A percentile compares a stretch with the other conserved stretches of the same genome.
Conservation (phyloP, 2,113 vertebrate species). For the Pelvicachromis taeniatus region DNA sequence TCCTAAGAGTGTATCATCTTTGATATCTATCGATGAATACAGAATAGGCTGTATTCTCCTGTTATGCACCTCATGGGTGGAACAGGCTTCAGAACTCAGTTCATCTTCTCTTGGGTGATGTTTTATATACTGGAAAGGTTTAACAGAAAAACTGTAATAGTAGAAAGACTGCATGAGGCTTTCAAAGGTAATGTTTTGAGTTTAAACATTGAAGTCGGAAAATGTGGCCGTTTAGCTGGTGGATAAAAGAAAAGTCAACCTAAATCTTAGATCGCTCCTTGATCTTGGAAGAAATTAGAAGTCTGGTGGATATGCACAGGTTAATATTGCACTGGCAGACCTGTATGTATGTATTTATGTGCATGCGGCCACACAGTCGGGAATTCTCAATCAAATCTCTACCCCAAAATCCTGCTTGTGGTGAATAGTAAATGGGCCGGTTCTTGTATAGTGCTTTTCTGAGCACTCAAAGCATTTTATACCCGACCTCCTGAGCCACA, state of each 20-base stretch:
- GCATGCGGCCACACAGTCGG: neutral
- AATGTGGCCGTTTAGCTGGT: neutral
- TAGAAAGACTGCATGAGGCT: neutral
- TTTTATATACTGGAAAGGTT: neutral
- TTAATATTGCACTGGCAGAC: neutral
- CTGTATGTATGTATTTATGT: neutral
- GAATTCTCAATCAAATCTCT: neutral
- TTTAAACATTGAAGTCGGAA: neutral
- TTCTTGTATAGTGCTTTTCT: neutral
- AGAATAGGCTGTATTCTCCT: neutral
- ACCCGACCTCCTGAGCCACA: neutral
- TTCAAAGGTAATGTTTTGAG: neutral
- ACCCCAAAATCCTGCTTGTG: no score
- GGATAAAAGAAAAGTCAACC: neutral
- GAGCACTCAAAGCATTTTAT: neutral
- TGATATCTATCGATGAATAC: neutral
- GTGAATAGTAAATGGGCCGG: neutral
- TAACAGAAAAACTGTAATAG: neutral
- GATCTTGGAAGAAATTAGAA: neutral
- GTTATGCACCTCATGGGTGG: neutral
- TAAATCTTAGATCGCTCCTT: accelerated
- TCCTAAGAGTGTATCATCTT: neutral
- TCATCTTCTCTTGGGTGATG: neutral
- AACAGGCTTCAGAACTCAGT: neutral
- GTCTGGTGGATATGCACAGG: neutral